Base-by-base conservation (phyloP, 1,140 invertebrate genomes). In the Helicorthomorpha holstii region DNA sequence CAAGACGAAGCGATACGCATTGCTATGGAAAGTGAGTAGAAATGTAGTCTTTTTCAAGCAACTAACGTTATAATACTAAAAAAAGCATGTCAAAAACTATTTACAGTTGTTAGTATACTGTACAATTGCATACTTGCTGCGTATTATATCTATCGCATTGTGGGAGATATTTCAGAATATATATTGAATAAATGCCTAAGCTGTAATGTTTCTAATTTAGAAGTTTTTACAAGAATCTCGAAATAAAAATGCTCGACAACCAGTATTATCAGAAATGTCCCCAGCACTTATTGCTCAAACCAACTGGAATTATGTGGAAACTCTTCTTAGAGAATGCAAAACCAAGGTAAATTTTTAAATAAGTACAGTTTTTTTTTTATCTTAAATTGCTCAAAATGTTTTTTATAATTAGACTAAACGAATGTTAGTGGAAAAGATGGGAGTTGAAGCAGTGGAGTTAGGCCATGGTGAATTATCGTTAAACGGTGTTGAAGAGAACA, bases 251-350 rank as follows among this genome's bases (percentile, higher is more conserved):
- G 50, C 65, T 14, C 56, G 62, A 14, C 63, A 69, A 50, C 64
- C 68, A 12, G 63, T 64, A 46, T 56, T 68, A 48, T 63, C 66
- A 16, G 68, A 69, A 49, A 54, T 59, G 14, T 59, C 59, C 16
- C 81, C 82, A 3, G 82, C 85, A 3, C 70, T 85, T n/a, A 85
- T 92, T 58, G 90, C 89, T n/a, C 90, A 96, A 67, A 89, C 89
- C 16, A 97, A 98, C 69, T 94, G 90, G 83, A 90, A 87, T 41
- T 98, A 98, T 73, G 92, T 99, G 21, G 90, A 98, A 64, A 91
- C 93, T 62, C 73, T 98, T 55, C 71, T 98, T 16, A 71, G 70
- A 58, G 76, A 77, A 60, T 73, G 69, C 43, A 78, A 75, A 63
- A 64, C 63, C 50, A 91, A 91, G 77, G 89, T 92, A 73, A 52